Conservation (phyloP, 2,797 vertebrate species). For the Morus bassanus region DNA sequence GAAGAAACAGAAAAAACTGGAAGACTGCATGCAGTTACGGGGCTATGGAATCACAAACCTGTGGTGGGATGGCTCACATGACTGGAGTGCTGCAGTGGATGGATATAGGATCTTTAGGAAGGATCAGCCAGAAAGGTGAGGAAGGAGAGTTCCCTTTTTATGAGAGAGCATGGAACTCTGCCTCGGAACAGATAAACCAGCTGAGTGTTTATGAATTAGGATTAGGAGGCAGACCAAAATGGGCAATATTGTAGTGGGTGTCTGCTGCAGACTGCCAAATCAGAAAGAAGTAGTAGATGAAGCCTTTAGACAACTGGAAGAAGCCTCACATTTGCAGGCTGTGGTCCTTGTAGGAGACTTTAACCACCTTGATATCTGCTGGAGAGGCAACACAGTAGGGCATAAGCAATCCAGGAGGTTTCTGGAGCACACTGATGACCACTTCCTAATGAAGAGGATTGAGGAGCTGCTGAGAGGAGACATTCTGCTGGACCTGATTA, state of each 20-base stretch:
- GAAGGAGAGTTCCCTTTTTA: background rate
- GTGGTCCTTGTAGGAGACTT: background rate
- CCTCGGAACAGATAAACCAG: background rate
- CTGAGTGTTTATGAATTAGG: background rate
- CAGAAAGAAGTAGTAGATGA: background rate
- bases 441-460: background rate
- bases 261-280: background rate
- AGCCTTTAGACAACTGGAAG: background rate
- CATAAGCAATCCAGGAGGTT: background rate
- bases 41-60: background rate
- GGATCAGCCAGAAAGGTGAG: background rate
- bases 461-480: background rate
- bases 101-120: background rate
- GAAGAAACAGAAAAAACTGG: background rate
- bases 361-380: background rate
- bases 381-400: background rate
- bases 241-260: background rate
- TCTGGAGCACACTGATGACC: background rate
- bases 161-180: background rate
- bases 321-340: background rate
- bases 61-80: background rate
- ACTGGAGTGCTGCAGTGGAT: background rate
- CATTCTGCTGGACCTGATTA: background rate
- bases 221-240: background rate
- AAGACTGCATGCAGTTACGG: background rate